A percentile compares a stretch with the other conserved stretches of the same genome.
These are phyloP conservation scores for Drosophila willistoni DNA, from an alignment of 1,140 invertebrate species.

Conservation along the genomic window DNA sequence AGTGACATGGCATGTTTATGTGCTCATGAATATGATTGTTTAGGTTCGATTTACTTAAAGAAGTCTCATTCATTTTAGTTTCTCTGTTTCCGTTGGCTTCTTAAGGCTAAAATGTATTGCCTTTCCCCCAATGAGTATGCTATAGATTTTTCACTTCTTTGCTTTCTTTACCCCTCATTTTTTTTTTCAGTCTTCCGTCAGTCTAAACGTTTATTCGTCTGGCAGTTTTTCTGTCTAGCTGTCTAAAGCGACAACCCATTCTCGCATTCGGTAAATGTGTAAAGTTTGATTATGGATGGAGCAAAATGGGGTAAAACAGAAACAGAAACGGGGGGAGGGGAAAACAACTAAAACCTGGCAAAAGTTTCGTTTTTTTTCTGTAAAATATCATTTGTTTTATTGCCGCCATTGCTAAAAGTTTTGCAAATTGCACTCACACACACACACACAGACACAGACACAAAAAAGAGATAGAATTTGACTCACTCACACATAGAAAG, in stretches of 20 bases:
- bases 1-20: neutral
- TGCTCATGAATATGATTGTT: neutral
- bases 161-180: neutral
- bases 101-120: neutral
- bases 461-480: constrained; percentile 12
- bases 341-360: constrained; percentile 38
- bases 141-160: constrained; percentile 6
- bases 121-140: neutral
- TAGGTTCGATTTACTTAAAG: neutral
- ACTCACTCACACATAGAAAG: constrained; percentile 14
- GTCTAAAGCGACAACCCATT: constrained; percentile 33
- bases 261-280: constrained; percentile 67
- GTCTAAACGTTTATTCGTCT: neutral
- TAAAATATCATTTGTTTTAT: constrained; percentile 78
- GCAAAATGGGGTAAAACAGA: constrained; percentile 2
- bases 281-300: constrained; percentile 70
- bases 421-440: constrained; percentile 62
- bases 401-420: constrained; percentile 61
- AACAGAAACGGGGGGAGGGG: constrained; percentile 8
- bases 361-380: constrained; percentile 68
- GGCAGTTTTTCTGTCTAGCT: neutral
- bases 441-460: constrained; percentile 20
- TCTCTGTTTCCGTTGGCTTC: neutral
- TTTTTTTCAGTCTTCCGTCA: neutral
- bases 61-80: neutral